Percentiles rank a stretch among this genome's conserved stretches.
phyloP scores from a whole-genome alignment of 2,797 vertebrate genomes.

The Rousettus madagascariensis region DNA sequence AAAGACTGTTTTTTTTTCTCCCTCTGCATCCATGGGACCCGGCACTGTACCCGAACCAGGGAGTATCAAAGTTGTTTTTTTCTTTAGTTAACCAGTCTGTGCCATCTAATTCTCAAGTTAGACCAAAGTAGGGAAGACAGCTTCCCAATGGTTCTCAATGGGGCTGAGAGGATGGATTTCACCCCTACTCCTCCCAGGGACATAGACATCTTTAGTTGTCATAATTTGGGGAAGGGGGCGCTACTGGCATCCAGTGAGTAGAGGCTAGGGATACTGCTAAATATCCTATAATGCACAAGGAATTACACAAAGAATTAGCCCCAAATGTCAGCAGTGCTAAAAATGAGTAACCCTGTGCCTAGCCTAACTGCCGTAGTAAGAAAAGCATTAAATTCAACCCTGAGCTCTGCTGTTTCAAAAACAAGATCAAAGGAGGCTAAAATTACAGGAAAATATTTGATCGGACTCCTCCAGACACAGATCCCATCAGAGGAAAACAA shows the following conservation, averaged over 20 bases:
- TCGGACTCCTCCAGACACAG: not conserved
- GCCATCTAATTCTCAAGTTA: not conserved
- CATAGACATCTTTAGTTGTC: not conserved
- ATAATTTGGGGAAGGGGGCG: not conserved
- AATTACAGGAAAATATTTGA: slow-evolving; percentile 6
- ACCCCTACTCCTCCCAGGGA: not conserved
- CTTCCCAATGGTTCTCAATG: not conserved
- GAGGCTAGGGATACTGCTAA: not conserved
- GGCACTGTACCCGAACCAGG: not conserved
- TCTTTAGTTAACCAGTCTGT: not conserved
- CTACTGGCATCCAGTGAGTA: not conserved
- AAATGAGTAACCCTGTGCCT: not conserved
- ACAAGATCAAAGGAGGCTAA: slow-evolving; percentile 15
- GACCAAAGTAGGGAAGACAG: not conserved
- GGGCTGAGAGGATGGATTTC: not conserved
- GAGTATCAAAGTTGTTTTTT: not conserved
- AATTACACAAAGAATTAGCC: not conserved
- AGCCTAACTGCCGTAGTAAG: not conserved
- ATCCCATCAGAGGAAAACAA: slow-evolving; percentile 10
- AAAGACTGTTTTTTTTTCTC: not conserved
- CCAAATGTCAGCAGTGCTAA: not conserved
- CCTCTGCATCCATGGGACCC: not conserved
- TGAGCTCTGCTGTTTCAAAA: slow-evolving; percentile 14
- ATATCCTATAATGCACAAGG: not conserved
- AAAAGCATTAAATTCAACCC: not conserved